Conservation (phyloP, 2,113 vertebrate genomes). For the Machaerirhynchus nigripectus region DNA sequence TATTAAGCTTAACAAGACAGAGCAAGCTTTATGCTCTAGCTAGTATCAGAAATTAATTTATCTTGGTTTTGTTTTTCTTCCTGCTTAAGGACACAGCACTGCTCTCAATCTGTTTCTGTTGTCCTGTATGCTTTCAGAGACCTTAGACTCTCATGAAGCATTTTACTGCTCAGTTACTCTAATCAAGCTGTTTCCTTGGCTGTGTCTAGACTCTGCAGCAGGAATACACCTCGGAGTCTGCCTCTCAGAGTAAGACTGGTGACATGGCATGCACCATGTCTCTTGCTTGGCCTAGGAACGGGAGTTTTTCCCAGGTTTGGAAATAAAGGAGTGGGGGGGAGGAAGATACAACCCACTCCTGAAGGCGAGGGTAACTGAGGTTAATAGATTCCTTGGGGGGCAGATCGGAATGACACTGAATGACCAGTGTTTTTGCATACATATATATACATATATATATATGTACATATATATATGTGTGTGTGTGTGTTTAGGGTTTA, state of each 20-base stretch:
- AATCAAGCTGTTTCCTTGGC: neutral
- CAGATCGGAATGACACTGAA: neutral
- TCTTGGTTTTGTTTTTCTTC: neutral
- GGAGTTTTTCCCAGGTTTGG: neutral
- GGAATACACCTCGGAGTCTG: neutral
- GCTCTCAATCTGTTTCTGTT: neutral
- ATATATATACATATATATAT: fast-evolving
- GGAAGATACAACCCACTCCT: neutral
- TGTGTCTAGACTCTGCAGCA: neutral
- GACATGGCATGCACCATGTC: neutral
- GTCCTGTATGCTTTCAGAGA: neutral
- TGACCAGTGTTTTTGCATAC: neutral
- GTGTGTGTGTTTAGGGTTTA: neutral
- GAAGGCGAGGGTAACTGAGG: neutral
- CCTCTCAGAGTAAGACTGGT: neutral
- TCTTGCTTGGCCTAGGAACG: neutral
- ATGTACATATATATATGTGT: no score
- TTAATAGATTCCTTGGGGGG: neutral
- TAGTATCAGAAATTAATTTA: neutral
- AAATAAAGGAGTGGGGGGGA: fast-evolving
- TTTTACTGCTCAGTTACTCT: neutral
- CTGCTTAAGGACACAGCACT: neutral
- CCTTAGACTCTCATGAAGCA: neutral
- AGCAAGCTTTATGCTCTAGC: neutral
- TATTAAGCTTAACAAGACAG: neutral